Percentiles rank a stretch among this genome's conserved stretches.
These are phyloP conservation scores for Cosmia pyralina DNA, from an alignment of 2,888 invertebrate genomes.

Conservation along the genomic window DNA sequence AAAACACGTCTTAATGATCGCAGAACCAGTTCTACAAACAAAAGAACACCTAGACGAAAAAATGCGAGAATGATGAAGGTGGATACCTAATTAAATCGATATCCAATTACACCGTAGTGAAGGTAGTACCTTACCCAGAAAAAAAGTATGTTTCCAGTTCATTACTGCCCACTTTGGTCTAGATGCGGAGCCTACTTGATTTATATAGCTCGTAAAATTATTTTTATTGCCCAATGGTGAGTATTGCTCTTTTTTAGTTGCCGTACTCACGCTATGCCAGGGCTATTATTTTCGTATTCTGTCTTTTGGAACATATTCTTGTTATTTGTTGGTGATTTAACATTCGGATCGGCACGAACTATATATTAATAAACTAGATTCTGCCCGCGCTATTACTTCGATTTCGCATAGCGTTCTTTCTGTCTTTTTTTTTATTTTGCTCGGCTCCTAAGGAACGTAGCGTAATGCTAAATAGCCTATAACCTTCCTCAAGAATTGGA, in stretches of 20 bases:
- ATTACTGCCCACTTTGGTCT: conserved; percentile 51
- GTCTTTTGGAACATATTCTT: conserved; percentile 12
- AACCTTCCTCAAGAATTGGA: no score
- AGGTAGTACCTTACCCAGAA: conserved; percentile 12
- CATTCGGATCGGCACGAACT: neutral
- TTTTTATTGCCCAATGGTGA: conserved; percentile 55
- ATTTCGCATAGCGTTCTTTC: no score
- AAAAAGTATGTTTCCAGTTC: conserved; percentile 48
- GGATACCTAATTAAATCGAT: conserved; percentile 11
- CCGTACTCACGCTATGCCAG: conserved; percentile 48
- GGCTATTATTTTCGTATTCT: conserved; percentile 32
- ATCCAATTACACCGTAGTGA: conserved; percentile 29
- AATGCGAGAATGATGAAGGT: neutral
- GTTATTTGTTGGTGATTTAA: neutral
- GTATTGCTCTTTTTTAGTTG: conserved; percentile 42
- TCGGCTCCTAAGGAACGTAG: no score
- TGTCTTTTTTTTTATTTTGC: no score
- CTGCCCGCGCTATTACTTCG: no score
- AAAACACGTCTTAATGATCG: neutral
- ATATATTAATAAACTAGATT: no score
- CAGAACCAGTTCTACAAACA: neutral
- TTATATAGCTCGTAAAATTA: conserved; percentile 58
- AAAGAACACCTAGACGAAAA: conserved; percentile 10
- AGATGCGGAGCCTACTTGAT: conserved; percentile 44
- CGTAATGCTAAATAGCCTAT: no score